A percentile compares a stretch with the other conserved stretches of the same genome.
These are phyloP conservation scores for Synchiropus splendidus DNA, from an alignment of 2,113 vertebrate genomes.

Conservation along the genomic window DNA sequence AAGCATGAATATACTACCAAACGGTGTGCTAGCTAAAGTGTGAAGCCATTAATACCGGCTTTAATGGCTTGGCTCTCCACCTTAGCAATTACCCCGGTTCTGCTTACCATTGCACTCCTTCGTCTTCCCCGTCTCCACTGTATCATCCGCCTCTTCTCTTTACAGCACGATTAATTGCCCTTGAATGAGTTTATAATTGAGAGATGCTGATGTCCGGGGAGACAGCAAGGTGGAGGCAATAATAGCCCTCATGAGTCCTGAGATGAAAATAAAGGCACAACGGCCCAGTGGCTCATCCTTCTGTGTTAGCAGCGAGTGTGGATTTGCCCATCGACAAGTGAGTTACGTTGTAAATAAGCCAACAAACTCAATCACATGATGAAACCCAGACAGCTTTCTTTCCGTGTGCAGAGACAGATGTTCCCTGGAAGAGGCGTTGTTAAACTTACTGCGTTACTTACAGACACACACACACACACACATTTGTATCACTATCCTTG, in stretches of 20 bases:
- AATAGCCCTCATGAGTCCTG: slow-evolving; percentile 20
- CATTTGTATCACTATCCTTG: too few species aligned
- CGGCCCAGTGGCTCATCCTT: slow-evolving; percentile 4
- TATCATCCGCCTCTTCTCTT: slow-evolving; percentile 24
- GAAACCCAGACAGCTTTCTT: too few species aligned
- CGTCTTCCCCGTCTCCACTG: not conserved
- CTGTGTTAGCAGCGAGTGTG: slow-evolving; percentile 1
- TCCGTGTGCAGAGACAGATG: too few species aligned
- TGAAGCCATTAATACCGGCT: slow-evolving; percentile 2
- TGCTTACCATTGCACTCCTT: slow-evolving; percentile 1
- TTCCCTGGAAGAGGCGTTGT: too few species aligned
- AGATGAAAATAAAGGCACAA: slow-evolving; percentile 23
- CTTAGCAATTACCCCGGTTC: slow-evolving; percentile 6
- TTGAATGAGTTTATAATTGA: slow-evolving; percentile 45
- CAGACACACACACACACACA: too few species aligned
- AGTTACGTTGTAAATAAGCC: slow-evolving; percentile 28
- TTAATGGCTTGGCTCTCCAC: slow-evolving; percentile 7
- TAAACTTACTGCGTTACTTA: too few species aligned
- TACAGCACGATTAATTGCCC: slow-evolving; percentile 36
- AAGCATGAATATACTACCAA: slow-evolving; percentile 3
- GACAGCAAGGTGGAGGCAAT: slow-evolving; percentile 12
- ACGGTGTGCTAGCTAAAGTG: slow-evolving; percentile 1
- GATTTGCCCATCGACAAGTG: slow-evolving; percentile 12
- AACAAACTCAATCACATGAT: slow-evolving; percentile 2
- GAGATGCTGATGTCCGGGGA: slow-evolving; percentile 20